These are phyloP conservation scores for Acrobasis repandana DNA, from an alignment of 2,888 invertebrate genomes.

Conservation along the genomic window DNA sequence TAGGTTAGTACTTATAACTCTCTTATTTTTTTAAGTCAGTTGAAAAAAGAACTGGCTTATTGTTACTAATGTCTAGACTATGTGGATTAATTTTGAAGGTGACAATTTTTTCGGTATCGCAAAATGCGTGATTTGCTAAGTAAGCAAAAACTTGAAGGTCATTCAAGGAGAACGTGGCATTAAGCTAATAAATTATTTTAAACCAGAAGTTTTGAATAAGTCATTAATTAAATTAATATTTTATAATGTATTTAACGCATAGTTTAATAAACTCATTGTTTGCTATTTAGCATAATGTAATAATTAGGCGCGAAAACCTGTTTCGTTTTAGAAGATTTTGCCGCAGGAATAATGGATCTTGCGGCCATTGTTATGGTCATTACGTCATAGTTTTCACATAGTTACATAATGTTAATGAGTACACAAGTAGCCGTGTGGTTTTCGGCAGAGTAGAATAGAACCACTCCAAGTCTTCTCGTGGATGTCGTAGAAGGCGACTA, in stretches of 20 bases:
- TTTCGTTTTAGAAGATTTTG: background rate
- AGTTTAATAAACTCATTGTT: background rate
- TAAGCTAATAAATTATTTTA: background rate
- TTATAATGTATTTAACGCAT: background rate
- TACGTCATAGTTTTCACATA: no score
- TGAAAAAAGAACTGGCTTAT: no score
- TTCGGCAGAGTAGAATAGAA: no score
- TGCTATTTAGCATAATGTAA: background rate
- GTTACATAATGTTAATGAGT: no score
- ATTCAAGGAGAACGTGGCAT: background rate
- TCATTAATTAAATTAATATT: background rate
- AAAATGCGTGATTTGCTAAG: background rate
- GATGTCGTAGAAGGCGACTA: no score
- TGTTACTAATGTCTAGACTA: background rate
- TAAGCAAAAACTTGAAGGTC: slow-evolving; percentile 1
- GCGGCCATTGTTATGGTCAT: background rate
- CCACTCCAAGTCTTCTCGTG: no score
- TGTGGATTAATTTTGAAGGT: background rate
- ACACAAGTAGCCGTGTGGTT: no score
- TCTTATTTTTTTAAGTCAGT: no score
- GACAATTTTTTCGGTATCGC: background rate
- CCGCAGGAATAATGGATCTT: background rate
- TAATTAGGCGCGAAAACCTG: background rate
- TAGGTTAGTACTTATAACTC: no score
- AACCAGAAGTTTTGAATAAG: background rate